Evolutionary conservation across 2,113 vertebrate species (phyloP).

Genomic region (Hassar affinis): DNA sequence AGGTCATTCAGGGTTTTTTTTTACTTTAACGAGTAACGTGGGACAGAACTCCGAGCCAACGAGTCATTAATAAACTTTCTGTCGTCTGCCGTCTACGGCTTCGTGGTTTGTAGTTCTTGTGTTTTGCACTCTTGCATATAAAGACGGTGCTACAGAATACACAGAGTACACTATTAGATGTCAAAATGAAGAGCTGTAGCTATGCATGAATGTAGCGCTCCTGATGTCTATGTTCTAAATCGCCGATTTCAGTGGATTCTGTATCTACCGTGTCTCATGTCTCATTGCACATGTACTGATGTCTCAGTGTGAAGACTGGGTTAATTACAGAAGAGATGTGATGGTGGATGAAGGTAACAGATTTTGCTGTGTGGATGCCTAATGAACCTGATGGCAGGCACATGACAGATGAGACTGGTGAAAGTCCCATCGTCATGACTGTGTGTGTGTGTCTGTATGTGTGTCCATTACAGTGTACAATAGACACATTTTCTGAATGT

Average conservation of each 20-base stretch:
- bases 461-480: not conserved
- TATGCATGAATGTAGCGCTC: not conserved
- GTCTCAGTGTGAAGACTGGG: slow-evolving; percentile 6
- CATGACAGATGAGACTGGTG: slow-evolving; percentile 6
- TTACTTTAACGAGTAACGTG: no score
- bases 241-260: not conserved
- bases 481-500: not conserved
- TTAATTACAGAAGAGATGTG: slow-evolving; percentile 15
- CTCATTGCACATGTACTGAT: not conserved
- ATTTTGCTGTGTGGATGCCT: slow-evolving; percentile 9
- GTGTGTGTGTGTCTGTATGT: not conserved
- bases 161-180: not conserved
- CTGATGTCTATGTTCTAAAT: not conserved
- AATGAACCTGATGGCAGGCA: slow-evolving; percentile 20
- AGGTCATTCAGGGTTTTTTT: no score
- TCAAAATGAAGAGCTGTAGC: not conserved
- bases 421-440: not conserved
- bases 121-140: not conserved
- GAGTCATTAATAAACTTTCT: no score
- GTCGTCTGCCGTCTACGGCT: no score
- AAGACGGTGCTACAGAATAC: not conserved
- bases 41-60: no score
- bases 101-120: no score
- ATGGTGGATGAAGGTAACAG: slow-evolving; percentile 5
- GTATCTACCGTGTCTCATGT: not conserved